Evolutionary conservation across 2,888 invertebrate genomes (phyloP), one percentile per base, ranked within the genome.

Genomic region (Cataglyphis albicans): DNA sequence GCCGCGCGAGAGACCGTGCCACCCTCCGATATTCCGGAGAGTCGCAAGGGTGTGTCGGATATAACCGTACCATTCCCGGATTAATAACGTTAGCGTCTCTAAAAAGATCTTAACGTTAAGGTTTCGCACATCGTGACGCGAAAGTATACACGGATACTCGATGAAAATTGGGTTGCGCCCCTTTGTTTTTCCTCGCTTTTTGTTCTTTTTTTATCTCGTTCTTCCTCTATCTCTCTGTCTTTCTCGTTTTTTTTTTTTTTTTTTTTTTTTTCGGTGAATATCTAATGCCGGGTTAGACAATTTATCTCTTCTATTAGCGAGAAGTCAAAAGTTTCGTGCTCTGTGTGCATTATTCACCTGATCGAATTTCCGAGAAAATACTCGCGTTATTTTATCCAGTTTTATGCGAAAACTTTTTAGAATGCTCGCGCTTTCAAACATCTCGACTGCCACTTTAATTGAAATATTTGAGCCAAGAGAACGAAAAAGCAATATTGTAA

Each of bases 71-170:
- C 84, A 81, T 86, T 89, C 75, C 81, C 65, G 57, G 44, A 84
- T 85, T 80, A 84, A 88, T 88, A 89, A 88, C 88, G 87, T 88
- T 87, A 84, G 74, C 88, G 82, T 83, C 81, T 84, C 85, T 75
- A 82, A 81, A 82, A 81, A 84, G 87, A 88, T 86, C 87, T 84
- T 88, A 84, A 83, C 81, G 75, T 63, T 35, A 63, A 84, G 83
- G 81, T 87, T 83, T 81, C 83, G 65, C 86, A 68, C 81, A 64
- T 75, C 74, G 81, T 52, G 84, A 72, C 76, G 81, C 83, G 76
- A 88, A 82, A 82, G 82, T 73, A 84, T 74, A 82, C 61, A 29
- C 74, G 81, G 78, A 29, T 59, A 59, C 59, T 73, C 72, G 82
- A 74, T 61, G 85, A 81, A 89, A 89, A 88, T 89, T 89, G 87